Evolutionary conservation across 53 echinoderm and acorn worm species (phyloP), one percentile per base, ranked within the genome.

Genomic region (Luidia sarsii): DNA sequence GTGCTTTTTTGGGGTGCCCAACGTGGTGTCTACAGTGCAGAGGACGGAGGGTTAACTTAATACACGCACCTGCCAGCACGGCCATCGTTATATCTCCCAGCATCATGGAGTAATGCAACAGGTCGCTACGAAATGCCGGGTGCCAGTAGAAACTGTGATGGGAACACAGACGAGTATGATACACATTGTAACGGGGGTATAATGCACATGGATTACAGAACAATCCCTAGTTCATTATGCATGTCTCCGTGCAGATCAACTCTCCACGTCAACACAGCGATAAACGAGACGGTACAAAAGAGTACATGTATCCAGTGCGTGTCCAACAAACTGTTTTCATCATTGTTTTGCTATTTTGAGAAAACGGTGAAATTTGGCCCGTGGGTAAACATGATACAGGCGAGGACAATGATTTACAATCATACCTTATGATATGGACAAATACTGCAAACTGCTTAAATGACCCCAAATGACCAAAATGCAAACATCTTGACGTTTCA

Each of bases 131-230:
- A 11, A 85, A 53, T 33, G 19, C 85, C 20, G 77, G 85, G 50
- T 85, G 38, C 31, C 67, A 85, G 68, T 67, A 85, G 48, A 85
- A 85, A 50, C 85, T 85, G 33, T 39, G 55, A 7, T 31, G 15
- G 20, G 13, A 64, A 64, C 0, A 85, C 16, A 74, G 25, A 20
- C 62, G 37, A 65, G n/a, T 41, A 25, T 18, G 11, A 33, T 20
- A 3, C 15, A 37, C 13, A 8, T 16, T 20, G 36, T 19, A 31
- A 7, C 33, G 51, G 33, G 37, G 25, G 43, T 18, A 14, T 69
- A 43, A 18, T 13, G 14, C 9, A 18, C 8, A 30, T 29, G n/a
- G 10, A 30, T 0, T 29, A 65, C 9, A 65, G 33, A 65, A 65
- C 16, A 65, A 11, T 7, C 24, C 15, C n/a, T 39, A 5, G n/a